phyloP scores from a whole-genome alignment of 2,113 vertebrate genomes.

The Gallinago paraguaiae region DNA sequence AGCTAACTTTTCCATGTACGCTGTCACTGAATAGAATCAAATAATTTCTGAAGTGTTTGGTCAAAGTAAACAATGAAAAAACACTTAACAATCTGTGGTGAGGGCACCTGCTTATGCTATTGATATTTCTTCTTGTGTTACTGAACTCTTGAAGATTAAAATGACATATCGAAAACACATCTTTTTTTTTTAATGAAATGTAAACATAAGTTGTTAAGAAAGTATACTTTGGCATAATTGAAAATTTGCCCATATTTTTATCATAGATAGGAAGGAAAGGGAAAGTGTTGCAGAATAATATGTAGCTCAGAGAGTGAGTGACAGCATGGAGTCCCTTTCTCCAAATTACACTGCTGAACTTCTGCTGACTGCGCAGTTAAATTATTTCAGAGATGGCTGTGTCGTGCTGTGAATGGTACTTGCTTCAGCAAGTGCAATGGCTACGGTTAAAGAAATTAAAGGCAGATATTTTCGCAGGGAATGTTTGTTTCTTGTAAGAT shows the following conservation, averaged over 20 bases:
- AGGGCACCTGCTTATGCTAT: neutral
- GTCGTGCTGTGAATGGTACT: neutral
- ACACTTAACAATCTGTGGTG: neutral
- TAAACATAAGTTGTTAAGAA: neutral
- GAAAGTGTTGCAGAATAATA: neutral
- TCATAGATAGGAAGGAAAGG: neutral
- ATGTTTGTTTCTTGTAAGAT: neutral
- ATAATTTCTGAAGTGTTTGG: neutral
- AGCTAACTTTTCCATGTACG: neutral
- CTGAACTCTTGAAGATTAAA: neutral
- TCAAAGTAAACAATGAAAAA: neutral
- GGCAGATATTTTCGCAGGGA: neutral
- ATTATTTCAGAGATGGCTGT: conserved; percentile 5
- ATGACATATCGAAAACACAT: neutral
- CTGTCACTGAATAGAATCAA: neutral
- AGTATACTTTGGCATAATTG: neutral
- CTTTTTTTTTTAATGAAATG: neutral
- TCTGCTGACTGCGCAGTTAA: neutral
- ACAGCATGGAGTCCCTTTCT: neutral
- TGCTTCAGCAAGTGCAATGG: neutral
- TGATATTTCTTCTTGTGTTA: neutral
- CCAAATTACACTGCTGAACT: neutral
- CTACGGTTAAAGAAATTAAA: neutral
- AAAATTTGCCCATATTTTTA: neutral
- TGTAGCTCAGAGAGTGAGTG: neutral